phyloP scores from a whole-genome alignment of 2,888 invertebrate species.

The Tanytarsus gracilentus region DNA sequence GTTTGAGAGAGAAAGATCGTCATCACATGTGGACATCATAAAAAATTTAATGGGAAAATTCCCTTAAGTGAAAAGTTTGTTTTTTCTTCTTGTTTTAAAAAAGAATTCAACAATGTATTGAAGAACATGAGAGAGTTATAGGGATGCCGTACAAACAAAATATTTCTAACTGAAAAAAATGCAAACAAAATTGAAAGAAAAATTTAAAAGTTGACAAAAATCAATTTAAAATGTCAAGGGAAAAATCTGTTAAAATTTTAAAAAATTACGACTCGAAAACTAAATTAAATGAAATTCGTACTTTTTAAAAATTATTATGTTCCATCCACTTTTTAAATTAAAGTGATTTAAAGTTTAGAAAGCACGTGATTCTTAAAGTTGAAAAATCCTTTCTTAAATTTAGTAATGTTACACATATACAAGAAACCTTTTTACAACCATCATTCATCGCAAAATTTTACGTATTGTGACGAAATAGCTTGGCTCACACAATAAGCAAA shows the following conservation, averaged over 20 bases:
- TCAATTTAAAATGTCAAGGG: too few species aligned
- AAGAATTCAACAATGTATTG: too few species aligned
- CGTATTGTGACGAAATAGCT: neutral
- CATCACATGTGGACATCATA: neutral
- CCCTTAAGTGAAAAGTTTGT: constrained; percentile 27
- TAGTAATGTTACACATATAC: too few species aligned
- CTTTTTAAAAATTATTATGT: neutral
- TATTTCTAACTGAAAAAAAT: too few species aligned
- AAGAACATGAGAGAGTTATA: too few species aligned
- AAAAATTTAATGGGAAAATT: constrained; percentile 19
- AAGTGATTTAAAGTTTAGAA: too few species aligned
- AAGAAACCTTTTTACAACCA: neutral
- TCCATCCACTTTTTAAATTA: too few species aligned
- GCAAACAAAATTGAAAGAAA: neutral
- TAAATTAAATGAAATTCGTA: neutral
- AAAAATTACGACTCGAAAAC: neutral
- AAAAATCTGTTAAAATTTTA: neutral
- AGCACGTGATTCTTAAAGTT: too few species aligned
- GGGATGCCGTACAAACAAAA: too few species aligned
- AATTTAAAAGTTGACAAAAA: neutral
- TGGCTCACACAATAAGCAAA: constrained; percentile 28
- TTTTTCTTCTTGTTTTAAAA: constrained; percentile 1
- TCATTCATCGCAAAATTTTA: neutral
- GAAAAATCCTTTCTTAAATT: too few species aligned
- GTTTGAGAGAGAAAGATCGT: neutral